These are phyloP conservation scores for Macaca nemestrina DNA, from an alignment of 2,113 vertebrate genomes.

Conservation along the genomic window DNA sequence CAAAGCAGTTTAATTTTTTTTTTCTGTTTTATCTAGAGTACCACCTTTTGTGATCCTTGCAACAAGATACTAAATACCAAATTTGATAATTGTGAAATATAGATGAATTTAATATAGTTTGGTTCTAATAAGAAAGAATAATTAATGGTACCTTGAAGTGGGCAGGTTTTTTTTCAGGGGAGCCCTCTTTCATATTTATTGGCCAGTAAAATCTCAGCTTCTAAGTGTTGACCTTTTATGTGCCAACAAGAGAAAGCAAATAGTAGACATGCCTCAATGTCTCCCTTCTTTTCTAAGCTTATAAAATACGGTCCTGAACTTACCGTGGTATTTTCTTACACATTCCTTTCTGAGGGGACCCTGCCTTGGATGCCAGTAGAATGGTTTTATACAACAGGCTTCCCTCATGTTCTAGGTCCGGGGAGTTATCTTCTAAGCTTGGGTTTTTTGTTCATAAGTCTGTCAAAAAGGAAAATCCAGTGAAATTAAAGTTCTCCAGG, in stretches of 20 bases:
- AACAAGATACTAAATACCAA: neutral
- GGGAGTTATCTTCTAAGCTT: neutral
- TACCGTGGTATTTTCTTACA: conserved; percentile 22
- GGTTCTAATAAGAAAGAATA: conserved; percentile 6
- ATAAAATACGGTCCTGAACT: neutral
- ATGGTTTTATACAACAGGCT: neutral
- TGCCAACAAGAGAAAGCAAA: neutral
- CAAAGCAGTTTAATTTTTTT: neutral
- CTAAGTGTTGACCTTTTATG: conserved; percentile 5
- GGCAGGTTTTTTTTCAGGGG: neutral
- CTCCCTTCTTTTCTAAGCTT: neutral
- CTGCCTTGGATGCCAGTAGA: neutral
- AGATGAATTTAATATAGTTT: neutral
- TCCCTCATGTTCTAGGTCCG: neutral
- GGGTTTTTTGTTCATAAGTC: neutral
- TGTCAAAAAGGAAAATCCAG: neutral
- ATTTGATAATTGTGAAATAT: neutral
- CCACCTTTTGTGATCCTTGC: neutral
- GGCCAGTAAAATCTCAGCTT: neutral
- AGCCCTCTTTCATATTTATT: neutral
- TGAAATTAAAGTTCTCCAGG: neutral
- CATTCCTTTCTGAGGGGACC: neutral
- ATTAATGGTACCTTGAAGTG: neutral
- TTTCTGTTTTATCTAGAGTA: neutral
- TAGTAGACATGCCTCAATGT: neutral